Conservation (phyloP, 2,797 vertebrate species). For the Argyrosomus regius region DNA sequence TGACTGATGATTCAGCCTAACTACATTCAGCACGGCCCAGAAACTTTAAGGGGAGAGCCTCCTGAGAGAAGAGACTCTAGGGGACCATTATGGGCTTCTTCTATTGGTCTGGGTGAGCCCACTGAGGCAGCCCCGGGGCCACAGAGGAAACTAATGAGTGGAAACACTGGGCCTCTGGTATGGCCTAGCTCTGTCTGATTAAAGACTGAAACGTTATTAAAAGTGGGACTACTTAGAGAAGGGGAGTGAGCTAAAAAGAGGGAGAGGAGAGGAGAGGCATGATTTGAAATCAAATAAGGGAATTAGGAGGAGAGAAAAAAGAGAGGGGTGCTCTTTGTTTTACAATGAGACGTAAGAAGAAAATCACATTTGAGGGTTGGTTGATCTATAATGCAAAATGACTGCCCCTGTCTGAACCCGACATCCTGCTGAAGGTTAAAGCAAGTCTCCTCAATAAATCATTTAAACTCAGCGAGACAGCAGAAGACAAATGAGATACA, state of each 20-base stretch:
- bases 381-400: constrained; percentile 31
- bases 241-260: constrained; percentile 40
- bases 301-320: constrained; percentile 45
- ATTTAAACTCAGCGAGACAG: constrained; percentile 22
- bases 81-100: constrained; percentile 75
- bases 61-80: constrained; percentile 55
- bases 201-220: constrained; percentile 78
- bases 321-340: constrained; percentile 52
- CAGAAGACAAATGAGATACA: constrained; percentile 40
- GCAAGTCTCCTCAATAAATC: constrained; percentile 48
- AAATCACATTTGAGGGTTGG: constrained; percentile 45
- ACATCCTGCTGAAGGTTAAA: constrained; percentile 46
- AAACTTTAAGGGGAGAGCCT: constrained; percentile 47
- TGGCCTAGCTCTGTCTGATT: constrained; percentile 72
- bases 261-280: constrained; percentile 39
- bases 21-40: constrained; percentile 55
- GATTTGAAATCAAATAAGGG: constrained; percentile 64
- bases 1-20: constrained; percentile 64
- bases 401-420: constrained; percentile 38
- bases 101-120: constrained; percentile 68
- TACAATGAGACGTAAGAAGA: constrained; percentile 40
- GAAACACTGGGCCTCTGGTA: constrained; percentile 76
- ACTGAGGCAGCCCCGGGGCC: constrained; percentile 72
- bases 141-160: constrained; percentile 78
- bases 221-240: constrained; percentile 59